Percentiles rank a stretch among this genome's conserved stretches.
These are phyloP conservation scores for Subacronicta megacephala DNA, from an alignment of 2,888 invertebrate genomes.

Conservation along the genomic window DNA sequence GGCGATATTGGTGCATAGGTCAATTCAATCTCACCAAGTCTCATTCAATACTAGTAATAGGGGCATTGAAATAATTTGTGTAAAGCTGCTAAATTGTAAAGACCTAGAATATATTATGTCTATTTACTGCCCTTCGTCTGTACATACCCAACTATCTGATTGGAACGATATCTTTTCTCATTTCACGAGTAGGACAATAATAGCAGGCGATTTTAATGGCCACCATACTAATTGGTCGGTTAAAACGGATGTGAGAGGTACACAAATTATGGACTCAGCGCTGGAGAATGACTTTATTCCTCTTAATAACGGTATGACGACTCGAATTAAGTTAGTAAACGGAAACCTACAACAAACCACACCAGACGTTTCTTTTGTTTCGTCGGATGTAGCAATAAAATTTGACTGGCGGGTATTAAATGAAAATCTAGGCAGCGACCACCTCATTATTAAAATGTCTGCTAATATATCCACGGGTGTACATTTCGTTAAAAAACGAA, in stretches of 20 bases:
- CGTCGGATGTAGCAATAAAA: slow-evolving; percentile 4
- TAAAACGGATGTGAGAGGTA: slow-evolving; percentile 5
- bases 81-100: slow-evolving; percentile 17
- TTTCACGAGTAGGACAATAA: slow-evolving; percentile 2
- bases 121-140: slow-evolving; percentile 9
- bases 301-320: slow-evolving; percentile 6
- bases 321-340: slow-evolving; percentile 4
- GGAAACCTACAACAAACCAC: too few species aligned
- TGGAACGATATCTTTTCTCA: slow-evolving; percentile 6
- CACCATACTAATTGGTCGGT: slow-evolving; percentile 3
- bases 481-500: slow-evolving; percentile 3
- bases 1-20: slow-evolving; percentile 7
- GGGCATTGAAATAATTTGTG: slow-evolving; percentile 9
- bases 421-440: slow-evolving; percentile 9
- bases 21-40: slow-evolving; percentile 4
- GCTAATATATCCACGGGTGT: background rate
- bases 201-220: slow-evolving; percentile 7
- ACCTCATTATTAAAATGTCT: slow-evolving; percentile 9
- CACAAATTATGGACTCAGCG: slow-evolving; percentile 6
- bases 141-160: slow-evolving; percentile 3
- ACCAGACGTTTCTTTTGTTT: too few species aligned
- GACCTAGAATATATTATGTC: slow-evolving; percentile 10
- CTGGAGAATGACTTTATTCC: slow-evolving; percentile 6
- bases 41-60: slow-evolving; percentile 1
- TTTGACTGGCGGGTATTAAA: slow-evolving; percentile 3